Evolutionary conservation across 1,140 invertebrate species (phyloP), one percentile per base, ranked within the genome.

Genomic region (Hyposmocoma kahamanoa): DNA sequence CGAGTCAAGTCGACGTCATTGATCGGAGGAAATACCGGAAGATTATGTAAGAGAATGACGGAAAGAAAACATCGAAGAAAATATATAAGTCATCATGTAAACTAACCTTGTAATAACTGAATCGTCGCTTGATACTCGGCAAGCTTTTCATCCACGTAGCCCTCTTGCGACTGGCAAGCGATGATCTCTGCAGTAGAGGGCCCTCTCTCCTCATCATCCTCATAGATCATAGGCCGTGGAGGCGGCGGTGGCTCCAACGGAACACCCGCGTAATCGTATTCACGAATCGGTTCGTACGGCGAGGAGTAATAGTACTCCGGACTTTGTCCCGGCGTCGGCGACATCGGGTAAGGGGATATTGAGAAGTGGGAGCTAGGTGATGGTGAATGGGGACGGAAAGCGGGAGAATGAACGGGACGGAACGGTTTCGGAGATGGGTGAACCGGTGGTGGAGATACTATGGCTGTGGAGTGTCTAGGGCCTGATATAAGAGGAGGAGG

Each of bases 111-210:
- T 53, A 97, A 88, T 71, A 94, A 91, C 60, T 93, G 92, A 80
- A 97, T 97, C 8, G 95, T 97, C 8, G 94, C 93, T 82, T 97
- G 95, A 73, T 97, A 97, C 84, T 97, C 95, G 5, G 95, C 94
- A 66, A 97, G 90, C 77, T 95, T 95, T 84, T 97, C 96, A 74
- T 97, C 96, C 39, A 97, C 91, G 72, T 97, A 97, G 38, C 81
- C 81, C 87, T 97, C 95, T 84, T 97, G 96, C 49, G 94, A 96
- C 85, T 97, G 96, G 70, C 92, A 93, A 22, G 95, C 95, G 52
- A 97, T 96, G 52, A 97, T 96, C 72, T 97, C 95, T 9, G 95
- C 95, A 2, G 95, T 96, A 42, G 94, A 94, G 4, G 92, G 92
- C 20, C 94, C 93, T 53, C 90, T 87, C 46, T 92, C 89, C 66